Conservation (phyloP, 2,888 invertebrate genomes). For the Acronicta alni region DNA sequence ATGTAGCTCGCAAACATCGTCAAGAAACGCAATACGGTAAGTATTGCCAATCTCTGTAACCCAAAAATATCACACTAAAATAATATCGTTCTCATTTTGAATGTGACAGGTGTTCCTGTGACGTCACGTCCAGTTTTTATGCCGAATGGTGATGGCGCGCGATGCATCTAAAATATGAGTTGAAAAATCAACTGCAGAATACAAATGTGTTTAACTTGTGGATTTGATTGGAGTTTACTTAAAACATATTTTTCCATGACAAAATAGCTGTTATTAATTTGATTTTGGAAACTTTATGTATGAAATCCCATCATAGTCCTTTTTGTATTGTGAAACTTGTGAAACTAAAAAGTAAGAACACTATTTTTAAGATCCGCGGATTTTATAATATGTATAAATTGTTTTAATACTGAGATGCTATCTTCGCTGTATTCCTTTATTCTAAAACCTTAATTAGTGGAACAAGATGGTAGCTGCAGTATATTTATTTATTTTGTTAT, state of each 20-base stretch:
- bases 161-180: constrained; percentile 51
- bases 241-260: constrained; percentile 3
- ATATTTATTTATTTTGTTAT: too few species aligned
- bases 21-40: too few species aligned
- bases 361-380: too few species aligned
- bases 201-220: constrained; percentile 51
- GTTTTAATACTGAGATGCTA: too few species aligned
- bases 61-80: constrained; percentile 12
- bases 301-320: too few species aligned
- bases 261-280: neutral
- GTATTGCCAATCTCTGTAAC: neutral
- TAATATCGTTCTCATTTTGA: constrained; percentile 25
- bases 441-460: too few species aligned
- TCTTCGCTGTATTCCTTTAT: too few species aligned
- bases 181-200: constrained; percentile 61
- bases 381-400: too few species aligned
- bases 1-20: too few species aligned
- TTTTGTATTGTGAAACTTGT: too few species aligned
- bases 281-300: neutral
- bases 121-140: constrained; percentile 65
- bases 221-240: constrained; percentile 19
- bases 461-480: too few species aligned
- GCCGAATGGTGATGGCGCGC: constrained; percentile 51
- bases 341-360: too few species aligned
- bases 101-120: constrained; percentile 48